A percentile compares a stretch with the other conserved stretches of the same genome.
phyloP scores from a whole-genome alignment of 35 echinoderm and acorn worm genomes.

The Apostichopus parvimensis region DNA sequence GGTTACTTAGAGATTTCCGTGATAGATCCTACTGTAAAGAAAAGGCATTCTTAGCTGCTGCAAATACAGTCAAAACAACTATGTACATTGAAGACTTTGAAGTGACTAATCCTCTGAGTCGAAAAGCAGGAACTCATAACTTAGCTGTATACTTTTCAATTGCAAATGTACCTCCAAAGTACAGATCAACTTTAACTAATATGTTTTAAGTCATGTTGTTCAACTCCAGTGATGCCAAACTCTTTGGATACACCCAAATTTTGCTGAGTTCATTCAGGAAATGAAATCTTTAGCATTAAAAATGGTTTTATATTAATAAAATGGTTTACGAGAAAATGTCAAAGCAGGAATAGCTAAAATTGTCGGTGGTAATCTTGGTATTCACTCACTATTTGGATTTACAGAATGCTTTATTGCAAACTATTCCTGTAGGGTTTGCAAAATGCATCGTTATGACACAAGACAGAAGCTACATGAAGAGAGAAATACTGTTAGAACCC shows the following conservation, averaged over 20 bases:
- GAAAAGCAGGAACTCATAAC: conserved; percentile 60
- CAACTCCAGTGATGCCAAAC: conserved; percentile 52
- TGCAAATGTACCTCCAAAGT: conserved; percentile 44
- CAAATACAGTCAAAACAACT: not conserved
- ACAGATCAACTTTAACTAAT: conserved; percentile 25
- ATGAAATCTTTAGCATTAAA: not conserved
- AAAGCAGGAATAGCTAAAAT: conserved; percentile 51
- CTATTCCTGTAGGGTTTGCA: too few relatives aligned
- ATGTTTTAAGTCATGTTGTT: conserved; percentile 38
- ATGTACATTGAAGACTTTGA: conserved; percentile 53
- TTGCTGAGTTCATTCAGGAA: conserved; percentile 8
- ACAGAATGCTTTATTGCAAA: not conserved
- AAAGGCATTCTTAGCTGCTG: not conserved
- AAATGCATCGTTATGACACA: too few relatives aligned
- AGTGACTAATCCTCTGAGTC: conserved; percentile 57
- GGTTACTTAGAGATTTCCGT: too few relatives aligned
- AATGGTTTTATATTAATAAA: not conserved
- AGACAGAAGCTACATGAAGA: too few relatives aligned
- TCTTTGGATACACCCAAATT: conserved; percentile 31
- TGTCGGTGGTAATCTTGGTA: conserved; percentile 63
- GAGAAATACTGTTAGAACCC: too few relatives aligned
- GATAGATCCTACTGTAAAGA: too few relatives aligned
- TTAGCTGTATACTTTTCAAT: conserved; percentile 62
- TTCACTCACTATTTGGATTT: conserved; percentile 57
- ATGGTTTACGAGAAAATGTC: conserved; percentile 43